Conservation (phyloP, 2,113 vertebrate genomes). For the Cyphomyrus discorhynchus region DNA sequence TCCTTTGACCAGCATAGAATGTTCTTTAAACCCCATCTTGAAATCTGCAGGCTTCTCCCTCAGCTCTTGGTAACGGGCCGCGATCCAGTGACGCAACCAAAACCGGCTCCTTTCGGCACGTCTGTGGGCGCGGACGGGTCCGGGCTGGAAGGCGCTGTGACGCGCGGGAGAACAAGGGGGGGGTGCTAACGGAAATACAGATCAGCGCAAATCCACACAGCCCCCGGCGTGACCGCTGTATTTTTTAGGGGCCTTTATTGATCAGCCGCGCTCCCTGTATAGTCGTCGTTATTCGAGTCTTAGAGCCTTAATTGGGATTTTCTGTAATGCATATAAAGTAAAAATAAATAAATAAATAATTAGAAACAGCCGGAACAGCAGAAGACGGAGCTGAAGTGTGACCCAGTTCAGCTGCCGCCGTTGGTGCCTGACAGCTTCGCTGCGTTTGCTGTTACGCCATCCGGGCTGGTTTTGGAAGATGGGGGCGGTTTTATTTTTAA, state of each 20-base stretch:
- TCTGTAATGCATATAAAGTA: not conserved
- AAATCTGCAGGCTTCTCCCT: not conserved
- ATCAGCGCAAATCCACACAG: not conserved
- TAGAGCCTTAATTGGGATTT: not conserved
- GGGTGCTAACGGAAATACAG: not conserved
- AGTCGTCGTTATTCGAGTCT: not conserved
- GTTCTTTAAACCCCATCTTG: not conserved
- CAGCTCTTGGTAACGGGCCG: not conserved
- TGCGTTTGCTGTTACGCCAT: not conserved
- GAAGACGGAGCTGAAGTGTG: not conserved
- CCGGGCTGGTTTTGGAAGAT: not conserved
- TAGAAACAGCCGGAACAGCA: not conserved
- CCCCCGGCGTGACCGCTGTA: not conserved
- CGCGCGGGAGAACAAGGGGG: not conserved
- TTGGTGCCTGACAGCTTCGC: not conserved
- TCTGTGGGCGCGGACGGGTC: not conserved
- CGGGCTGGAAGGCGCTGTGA: not conserved
- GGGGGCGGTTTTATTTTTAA: constrained; percentile 9
- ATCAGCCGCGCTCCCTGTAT: not conserved
- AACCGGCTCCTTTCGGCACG: not conserved
- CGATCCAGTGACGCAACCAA: not conserved
- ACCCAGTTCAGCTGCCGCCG: not conserved
- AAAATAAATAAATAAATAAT: not conserved
- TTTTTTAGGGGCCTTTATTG: not conserved
- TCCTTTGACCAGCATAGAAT: not conserved